These are phyloP conservation scores for Aegypius monachus DNA, from an alignment of 2,113 vertebrate species.

Conservation along the genomic window DNA sequence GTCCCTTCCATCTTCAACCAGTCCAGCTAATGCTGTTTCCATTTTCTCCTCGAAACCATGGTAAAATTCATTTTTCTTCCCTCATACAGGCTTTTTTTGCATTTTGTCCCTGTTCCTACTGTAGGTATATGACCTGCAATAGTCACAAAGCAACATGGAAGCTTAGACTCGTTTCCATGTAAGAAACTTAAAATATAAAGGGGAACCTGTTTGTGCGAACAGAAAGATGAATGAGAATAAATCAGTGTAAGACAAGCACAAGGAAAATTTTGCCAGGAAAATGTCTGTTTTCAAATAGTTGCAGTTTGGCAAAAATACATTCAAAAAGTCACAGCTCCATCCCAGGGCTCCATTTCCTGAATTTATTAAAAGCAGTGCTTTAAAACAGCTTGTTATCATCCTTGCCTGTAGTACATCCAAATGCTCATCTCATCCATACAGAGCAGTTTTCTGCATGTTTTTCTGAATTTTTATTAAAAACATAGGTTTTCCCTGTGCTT, in stretches of 20 bases:
- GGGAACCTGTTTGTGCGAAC: background rate
- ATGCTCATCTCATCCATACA: background rate
- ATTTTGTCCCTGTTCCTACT: background rate
- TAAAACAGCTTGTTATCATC: background rate
- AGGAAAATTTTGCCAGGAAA: background rate
- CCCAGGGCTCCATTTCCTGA: background rate
- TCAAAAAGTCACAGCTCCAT: background rate
- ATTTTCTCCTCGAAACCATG: background rate
- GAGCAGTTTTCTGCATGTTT: background rate
- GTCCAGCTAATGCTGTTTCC: background rate
- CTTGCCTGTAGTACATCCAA: background rate
- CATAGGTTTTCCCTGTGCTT: background rate
- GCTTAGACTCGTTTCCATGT: background rate
- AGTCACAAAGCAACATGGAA: background rate
- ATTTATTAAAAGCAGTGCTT: background rate
- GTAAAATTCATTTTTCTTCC: background rate
- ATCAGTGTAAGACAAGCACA: background rate
- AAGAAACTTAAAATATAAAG: background rate
- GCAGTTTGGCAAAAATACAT: background rate
- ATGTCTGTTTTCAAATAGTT: background rate
- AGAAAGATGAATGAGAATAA: background rate
- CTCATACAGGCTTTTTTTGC: background rate
- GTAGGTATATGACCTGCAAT: background rate
- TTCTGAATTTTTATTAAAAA: background rate
- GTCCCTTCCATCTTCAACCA: background rate